Percentiles rank a stretch among this genome's conserved stretches.
Evolutionary conservation across 2,113 vertebrate genomes (phyloP).

Genomic region (Excalfactoria chinensis): DNA sequence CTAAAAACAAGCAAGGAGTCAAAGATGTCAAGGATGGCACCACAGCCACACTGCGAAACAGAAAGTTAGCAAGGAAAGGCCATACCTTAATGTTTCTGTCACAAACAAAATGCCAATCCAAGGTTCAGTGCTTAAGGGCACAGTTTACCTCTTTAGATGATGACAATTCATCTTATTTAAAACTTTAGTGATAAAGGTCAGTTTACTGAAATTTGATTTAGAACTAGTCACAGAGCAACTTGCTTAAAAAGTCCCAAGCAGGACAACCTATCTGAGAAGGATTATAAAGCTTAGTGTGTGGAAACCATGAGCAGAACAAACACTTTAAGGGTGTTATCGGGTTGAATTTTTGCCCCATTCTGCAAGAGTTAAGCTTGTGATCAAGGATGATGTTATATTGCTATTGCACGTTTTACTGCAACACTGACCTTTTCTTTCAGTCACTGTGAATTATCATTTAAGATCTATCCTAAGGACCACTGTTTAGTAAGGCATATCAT

Average conservation of each 20-base stretch:
- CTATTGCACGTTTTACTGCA: not conserved
- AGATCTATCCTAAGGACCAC: not conserved
- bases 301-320: not conserved
- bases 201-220: not conserved
- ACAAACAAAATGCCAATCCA: not conserved
- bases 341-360: not conserved
- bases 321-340: not conserved
- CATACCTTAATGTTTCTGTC: not conserved
- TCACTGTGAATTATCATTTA: not conserved
- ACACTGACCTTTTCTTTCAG: accelerated
- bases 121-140: not conserved
- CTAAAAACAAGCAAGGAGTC: not conserved
- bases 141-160: not conserved
- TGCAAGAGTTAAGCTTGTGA: not conserved
- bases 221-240: not conserved
- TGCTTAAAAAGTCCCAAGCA: not conserved
- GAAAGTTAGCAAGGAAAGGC: not conserved
- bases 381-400: not conserved
- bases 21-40: not conserved
- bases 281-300: not conserved
- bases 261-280: not conserved
- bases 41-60: not conserved
- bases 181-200: not conserved
- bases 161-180: not conserved
- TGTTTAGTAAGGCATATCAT: not conserved